Evolutionary conservation across 1,140 invertebrate genomes (phyloP).

Genomic region (Cotesia chilonis): DNA sequence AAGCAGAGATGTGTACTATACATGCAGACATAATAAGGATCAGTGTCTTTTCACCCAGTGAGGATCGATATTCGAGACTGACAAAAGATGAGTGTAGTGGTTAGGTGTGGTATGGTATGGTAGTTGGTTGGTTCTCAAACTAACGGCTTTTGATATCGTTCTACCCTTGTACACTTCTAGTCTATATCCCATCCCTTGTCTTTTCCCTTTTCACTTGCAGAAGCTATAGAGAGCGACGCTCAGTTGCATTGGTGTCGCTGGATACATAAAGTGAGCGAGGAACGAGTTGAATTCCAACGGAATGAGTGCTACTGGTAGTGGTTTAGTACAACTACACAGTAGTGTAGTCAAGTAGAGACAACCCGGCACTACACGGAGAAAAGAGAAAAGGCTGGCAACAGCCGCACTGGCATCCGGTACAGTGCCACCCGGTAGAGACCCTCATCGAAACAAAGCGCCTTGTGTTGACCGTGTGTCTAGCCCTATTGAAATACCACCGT

Average conservation of each 20-base stretch:
- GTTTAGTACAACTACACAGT: too few relatives aligned
- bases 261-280: conserved; percentile 20
- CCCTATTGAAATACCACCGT: conserved; percentile 44
- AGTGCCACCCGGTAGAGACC: conserved; percentile 23
- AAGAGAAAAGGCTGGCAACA: conserved; percentile 14
- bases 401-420: neutral
- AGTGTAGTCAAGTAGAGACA: neutral
- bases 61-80: too few relatives aligned
- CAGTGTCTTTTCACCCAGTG: too few relatives aligned
- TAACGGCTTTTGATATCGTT: too few relatives aligned
- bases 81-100: too few relatives aligned
- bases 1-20: neutral
- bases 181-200: too few relatives aligned
- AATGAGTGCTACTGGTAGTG: conserved; percentile 11
- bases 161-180: too few relatives aligned
- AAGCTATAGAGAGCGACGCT: conserved; percentile 11
- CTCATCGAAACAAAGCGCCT: conserved; percentile 48
- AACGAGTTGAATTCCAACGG: neutral
- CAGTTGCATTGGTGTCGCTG: neutral
- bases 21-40: too few relatives aligned
- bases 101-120: too few relatives aligned
- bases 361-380: conserved; percentile 4
- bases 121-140: too few relatives aligned
- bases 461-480: conserved; percentile 51
- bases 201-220: too few relatives aligned